Evolutionary conservation across 2,113 vertebrate species (phyloP), one percentile per base, ranked within the genome.

Genomic region (Arothron firmamentum): DNA sequence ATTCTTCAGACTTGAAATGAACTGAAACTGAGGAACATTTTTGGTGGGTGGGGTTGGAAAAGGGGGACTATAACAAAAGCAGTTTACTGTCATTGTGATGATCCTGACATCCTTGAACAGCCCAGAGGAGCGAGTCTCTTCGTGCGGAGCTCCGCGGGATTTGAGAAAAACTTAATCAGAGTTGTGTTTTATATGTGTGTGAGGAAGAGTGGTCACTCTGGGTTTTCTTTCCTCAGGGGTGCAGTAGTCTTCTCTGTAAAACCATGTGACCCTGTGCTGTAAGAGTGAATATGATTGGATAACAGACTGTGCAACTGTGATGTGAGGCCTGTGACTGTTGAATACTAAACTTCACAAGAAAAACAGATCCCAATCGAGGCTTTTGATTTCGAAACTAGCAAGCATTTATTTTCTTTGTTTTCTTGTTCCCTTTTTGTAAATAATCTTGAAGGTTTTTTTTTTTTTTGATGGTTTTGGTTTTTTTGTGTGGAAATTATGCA

Each of bases 61-160:
- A 20, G 18, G 11, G 14, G 15, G 28, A 53, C 3, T 28, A 28
- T 6, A 28, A 28, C 25, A n/a, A 38, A 38, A 23, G 46, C 53
- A 20, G 56, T 43, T 72, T 25, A 72, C 60, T 17, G 34, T 74
- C 72, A 25, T 75, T 70, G 63, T 57, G 47, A 80, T 56, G 72
- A 83, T 89, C 86, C 85, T 90, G 85, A 82, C 72, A 71, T 79
- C 80, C 89, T 89, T 90, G 88, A 89, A 90, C 57, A 59, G 55
- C 78, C 77, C 72, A 52, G 62, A 56, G 65, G 84, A 77, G 81
- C 42, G 8, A 62, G 41, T 75, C 53, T 19, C 56, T 61, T 63
- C 20, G 62, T 4, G 10, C 21, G 34, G 31, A 55, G 67, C 76
- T 78, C 77, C 46, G 3, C 62, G 77, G 78, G 81, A 78, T 70